These are phyloP conservation scores for cattle (Bos taurus) DNA, from an alignment of 2,113 vertebrate species.

Conservation along the genomic window ARS-UCD2.0 NC_037338.1:106170001-106170500, in stretches of 20 bases:
- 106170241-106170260: not conserved
- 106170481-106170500: not conserved
- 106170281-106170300: accelerated
- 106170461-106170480: not conserved
- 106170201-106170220: not conserved
- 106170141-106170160: not conserved
- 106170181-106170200: not conserved
- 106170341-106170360: accelerated
- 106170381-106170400: not conserved
- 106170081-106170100: not conserved
- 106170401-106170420: accelerated
- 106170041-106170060: not conserved
- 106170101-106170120: not conserved
- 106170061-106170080: not conserved
- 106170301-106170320: not conserved
- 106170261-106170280: accelerated
- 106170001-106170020: not conserved
- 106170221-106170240: slow-evolving; percentile 76
- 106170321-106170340: accelerated
- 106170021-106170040: not conserved
- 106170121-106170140: not conserved
- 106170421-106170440: not conserved
- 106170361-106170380: not conserved
- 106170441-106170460: not conserved
- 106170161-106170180: not conserved